Conservation (phyloP, 2,113 vertebrate species). For the Orycteropus afer region DNA sequence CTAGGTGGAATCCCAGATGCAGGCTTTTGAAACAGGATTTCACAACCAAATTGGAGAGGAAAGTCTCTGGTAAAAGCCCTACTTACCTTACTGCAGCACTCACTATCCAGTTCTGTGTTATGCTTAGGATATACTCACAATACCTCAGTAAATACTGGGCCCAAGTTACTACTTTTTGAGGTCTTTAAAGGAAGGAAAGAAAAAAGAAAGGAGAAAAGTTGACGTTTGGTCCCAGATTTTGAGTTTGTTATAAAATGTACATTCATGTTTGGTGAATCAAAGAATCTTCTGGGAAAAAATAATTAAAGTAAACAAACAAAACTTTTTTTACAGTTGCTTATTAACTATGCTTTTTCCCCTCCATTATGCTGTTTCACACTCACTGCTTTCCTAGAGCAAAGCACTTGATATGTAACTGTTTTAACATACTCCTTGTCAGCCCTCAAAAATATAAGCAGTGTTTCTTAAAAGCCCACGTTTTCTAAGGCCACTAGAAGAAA, state of each 20-base stretch:
- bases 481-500: conserved; percentile 95
- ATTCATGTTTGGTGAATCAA: conserved; percentile 93
- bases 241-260: conserved; percentile 94
- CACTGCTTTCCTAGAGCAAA: conserved; percentile 85
- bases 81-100: conserved; percentile 67
- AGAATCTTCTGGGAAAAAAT: conserved; percentile 89
- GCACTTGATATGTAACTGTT: conserved; percentile 86
- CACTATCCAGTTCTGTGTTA: conserved; percentile 74
- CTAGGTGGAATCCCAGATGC: conserved; percentile 76
- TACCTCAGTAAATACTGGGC: conserved; percentile 72
- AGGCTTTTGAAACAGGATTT: conserved; percentile 84
- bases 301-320: conserved; percentile 88
- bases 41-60: conserved; percentile 80
- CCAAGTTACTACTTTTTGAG: conserved; percentile 80
- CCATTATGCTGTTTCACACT: conserved; percentile 72
- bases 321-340: conserved; percentile 83
- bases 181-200: conserved; percentile 82
- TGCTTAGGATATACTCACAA: conserved; percentile 72
- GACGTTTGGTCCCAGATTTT: conserved; percentile 91
- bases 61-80: conserved; percentile 84
- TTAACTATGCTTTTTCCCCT: conserved; percentile 70
- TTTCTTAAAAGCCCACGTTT: conserved; percentile 94
- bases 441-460: conserved; percentile 86
- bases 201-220: conserved; percentile 17
- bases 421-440: conserved; percentile 85